Evolutionary conservation across 1,140 invertebrate genomes (phyloP), one percentile per base, ranked within the genome.

Genomic region (Pristionchus pacificus): DNA sequence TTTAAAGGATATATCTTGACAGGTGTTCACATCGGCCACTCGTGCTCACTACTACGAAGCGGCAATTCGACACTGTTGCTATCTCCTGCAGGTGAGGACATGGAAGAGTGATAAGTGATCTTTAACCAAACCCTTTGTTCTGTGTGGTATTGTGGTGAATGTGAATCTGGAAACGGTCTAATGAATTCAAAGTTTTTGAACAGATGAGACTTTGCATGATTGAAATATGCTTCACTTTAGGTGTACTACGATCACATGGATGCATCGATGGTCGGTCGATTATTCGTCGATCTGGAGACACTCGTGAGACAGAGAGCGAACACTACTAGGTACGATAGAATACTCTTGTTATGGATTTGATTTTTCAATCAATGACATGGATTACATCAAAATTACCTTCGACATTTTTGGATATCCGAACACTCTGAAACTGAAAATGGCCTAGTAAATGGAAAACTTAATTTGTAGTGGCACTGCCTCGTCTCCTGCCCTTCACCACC

Each of bases 41-140:
- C 70, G 81, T 28, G 82, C 81, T 1, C 73, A 74, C 2, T 68
- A 76, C 28, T 57, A 33, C 27, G 80, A 84, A 58, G 81, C 76
- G n/a, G 82, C 81, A 0, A 81, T 83, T 62, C 61, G 81, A 27
- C 81, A 83, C 70, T 55, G 82, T 25, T 82, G 82, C 60, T 82
- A 78, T 64, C 74, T 82, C 24, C 59, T 82, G 28, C 77, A 82
- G 64, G 80, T 81, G 68, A n/a, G 24, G 60, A 19, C 60, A 32
- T 13, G 19, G 19, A 19, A 19, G 38, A 49, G 38, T 49, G 6
- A 19, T 6, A 6, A 49, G 6, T 49, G 38, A 49, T 10, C 19
- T 6, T 6, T 49, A 49, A 19, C 19, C 38, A 49, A n/a, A n/a
- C n/a, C n/a, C n/a, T n/a, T n/a, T n/a, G n/a, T n/a, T n/a, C n/a